phyloP scores from a whole-genome alignment of 2,113 vertebrate species.

The Cochlearius cochlearius region DNA sequence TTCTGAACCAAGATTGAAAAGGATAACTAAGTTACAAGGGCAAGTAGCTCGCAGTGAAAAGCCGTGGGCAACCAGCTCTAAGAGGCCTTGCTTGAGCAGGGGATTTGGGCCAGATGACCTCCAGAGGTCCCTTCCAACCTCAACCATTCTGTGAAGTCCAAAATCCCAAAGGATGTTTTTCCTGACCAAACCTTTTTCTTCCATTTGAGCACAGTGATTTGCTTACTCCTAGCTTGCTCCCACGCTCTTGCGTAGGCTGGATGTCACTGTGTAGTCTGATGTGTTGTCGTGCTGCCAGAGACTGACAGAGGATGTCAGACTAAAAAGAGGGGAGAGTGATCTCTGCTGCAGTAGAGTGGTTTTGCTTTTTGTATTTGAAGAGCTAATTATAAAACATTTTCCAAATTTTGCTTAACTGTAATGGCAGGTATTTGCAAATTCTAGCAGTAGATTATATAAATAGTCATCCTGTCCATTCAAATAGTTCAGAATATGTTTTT shows the following conservation, averaged over 20 bases:
- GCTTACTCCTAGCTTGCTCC: not conserved
- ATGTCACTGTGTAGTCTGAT: not conserved
- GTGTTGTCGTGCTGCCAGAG: not conserved
- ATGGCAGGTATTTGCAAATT: not conserved
- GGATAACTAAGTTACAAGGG: not conserved
- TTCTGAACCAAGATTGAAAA: not conserved
- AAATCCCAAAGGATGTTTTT: not conserved
- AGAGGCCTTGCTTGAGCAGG: not conserved
- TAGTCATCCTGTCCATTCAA: not conserved
- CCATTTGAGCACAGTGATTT: not conserved
- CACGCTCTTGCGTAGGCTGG: not conserved
- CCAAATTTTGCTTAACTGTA: not conserved
- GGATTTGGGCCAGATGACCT: not conserved
- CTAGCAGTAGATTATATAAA: not conserved
- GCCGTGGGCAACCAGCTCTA: not conserved
- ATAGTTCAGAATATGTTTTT: not conserved
- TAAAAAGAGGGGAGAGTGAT: not conserved
- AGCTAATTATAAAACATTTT: not conserved
- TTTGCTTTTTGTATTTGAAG: not conserved
- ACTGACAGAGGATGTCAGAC: not conserved
- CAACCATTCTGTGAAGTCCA: not conserved
- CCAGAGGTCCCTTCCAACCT: not conserved
- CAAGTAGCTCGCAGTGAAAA: not conserved
- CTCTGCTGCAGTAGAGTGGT: not conserved
- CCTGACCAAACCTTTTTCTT: not conserved